Percentiles rank a stretch among this genome's conserved stretches.
Conservation (phyloP, 2,797 vertebrate genomes). For the Psittacula echo region DNA sequence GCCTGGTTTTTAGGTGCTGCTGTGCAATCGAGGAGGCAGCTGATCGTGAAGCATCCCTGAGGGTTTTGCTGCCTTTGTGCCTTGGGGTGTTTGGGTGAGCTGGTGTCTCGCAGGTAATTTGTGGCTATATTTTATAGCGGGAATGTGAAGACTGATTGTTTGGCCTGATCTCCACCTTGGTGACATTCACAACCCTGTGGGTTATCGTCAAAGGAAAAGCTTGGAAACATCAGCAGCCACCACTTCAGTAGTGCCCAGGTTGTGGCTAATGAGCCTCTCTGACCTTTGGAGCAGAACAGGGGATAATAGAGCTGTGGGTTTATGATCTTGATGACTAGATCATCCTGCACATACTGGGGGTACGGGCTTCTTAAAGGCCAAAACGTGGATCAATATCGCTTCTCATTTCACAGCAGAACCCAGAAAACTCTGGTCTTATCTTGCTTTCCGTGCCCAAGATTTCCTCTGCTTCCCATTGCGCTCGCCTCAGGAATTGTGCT, state of each 20-base stretch:
- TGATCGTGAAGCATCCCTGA: too few relatives aligned
- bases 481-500: not conserved
- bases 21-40: not conserved
- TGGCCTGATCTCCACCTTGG: not conserved
- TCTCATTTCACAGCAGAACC: too few relatives aligned
- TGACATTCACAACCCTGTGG: not conserved
- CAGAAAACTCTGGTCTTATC: too few relatives aligned
- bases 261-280: not conserved
- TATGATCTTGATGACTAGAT: not conserved
- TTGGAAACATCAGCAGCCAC: not conserved
- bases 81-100: not conserved
- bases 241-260: not conserved
- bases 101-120: not conserved
- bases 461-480: accelerated
- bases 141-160: too few relatives aligned
- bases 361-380: not conserved
- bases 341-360: not conserved
- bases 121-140: accelerated
- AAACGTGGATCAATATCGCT: accelerated
- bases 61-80: not conserved
- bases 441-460: accelerated
- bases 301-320: accelerated
- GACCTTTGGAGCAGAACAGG: accelerated
- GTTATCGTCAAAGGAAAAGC: too few relatives aligned
- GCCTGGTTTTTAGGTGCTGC: not conserved